Conservation (phyloP, 1,140 invertebrate species). For the Cydia splendana region DNA sequence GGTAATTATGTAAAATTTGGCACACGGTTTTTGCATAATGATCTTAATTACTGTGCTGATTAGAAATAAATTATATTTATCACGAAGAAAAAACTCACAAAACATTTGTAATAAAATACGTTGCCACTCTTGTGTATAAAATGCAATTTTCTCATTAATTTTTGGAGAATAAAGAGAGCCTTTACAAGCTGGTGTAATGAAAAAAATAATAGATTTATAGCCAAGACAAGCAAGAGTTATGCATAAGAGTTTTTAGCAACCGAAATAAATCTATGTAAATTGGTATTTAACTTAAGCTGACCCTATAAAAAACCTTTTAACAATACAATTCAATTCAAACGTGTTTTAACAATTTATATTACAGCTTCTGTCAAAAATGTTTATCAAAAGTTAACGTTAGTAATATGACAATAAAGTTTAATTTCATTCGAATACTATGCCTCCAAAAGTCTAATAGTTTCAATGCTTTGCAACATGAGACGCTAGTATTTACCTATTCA, state of each 20-base stretch:
- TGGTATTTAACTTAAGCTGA: slow-evolving; percentile 4
- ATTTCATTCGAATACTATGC: neutral
- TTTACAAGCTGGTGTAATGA: too few species aligned
- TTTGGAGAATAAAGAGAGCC: too few species aligned
- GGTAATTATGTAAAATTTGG: too few species aligned
- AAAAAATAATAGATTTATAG: too few species aligned
- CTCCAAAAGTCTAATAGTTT: slow-evolving; percentile 47
- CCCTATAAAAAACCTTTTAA: slow-evolving; percentile 13
- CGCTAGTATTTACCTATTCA: slow-evolving; percentile 78
- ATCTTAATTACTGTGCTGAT: too few species aligned
- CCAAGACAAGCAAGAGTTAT: too few species aligned
- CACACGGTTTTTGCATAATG: too few species aligned
- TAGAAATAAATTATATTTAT: too few species aligned
- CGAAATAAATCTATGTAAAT: slow-evolving; percentile 9
- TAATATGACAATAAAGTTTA: neutral
- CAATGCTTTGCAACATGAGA: slow-evolving; percentile 67
- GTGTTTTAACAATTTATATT: slow-evolving; percentile 22
- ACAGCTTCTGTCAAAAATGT: neutral
- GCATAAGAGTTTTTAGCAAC: neutral
- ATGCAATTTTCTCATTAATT: too few species aligned
- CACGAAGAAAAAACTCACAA: too few species aligned
- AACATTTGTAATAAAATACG: too few species aligned
- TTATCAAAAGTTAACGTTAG: neutral
- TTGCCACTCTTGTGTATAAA: too few species aligned
- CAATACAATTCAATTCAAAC: slow-evolving; percentile 15